Conservation (phyloP, 2,888 invertebrate species). For the Cactoblastis cactorum region DNA sequence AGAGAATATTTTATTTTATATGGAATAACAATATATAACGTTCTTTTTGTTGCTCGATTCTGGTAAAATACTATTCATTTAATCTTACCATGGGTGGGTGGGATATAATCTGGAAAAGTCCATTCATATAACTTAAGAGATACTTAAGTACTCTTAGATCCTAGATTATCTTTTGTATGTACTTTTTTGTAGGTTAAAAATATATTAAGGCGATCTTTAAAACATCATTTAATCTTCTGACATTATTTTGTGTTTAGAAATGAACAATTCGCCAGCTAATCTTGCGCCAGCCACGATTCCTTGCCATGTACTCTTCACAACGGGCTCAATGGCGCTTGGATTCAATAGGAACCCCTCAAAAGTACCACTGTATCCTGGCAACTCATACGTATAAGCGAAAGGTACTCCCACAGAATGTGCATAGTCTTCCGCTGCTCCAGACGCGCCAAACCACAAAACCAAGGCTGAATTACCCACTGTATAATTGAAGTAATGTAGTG, state of each 20-base stretch:
- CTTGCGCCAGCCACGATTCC: constrained; percentile 73
- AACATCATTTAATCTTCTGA: no score
- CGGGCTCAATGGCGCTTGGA: constrained; percentile 73
- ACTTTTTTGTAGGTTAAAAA: no score
- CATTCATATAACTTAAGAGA: no score
- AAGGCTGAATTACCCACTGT: constrained; percentile 73
- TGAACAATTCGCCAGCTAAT: constrained; percentile 39
- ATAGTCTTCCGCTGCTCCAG: constrained; percentile 84
- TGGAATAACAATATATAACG: no score
- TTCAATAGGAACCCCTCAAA: constrained; percentile 72
- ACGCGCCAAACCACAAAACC: constrained; percentile 73
- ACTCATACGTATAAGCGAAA: constrained; percentile 81
- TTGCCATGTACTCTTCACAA: constrained; percentile 80
- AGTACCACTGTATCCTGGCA: constrained; percentile 75
- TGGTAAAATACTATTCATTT: no score
- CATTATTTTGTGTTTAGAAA: background rate
- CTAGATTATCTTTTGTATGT: no score
- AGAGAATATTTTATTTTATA: no score
- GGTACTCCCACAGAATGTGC: constrained; percentile 78
- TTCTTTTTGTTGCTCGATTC: no score
- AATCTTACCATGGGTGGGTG: no score
- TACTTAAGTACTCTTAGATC: no score
- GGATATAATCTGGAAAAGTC: no score
- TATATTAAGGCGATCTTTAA: no score
- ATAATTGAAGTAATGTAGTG: constrained; percentile 61